Evolutionary conservation across 2,113 vertebrate species (phyloP).

Genomic region (Bos javanicus): DNA sequence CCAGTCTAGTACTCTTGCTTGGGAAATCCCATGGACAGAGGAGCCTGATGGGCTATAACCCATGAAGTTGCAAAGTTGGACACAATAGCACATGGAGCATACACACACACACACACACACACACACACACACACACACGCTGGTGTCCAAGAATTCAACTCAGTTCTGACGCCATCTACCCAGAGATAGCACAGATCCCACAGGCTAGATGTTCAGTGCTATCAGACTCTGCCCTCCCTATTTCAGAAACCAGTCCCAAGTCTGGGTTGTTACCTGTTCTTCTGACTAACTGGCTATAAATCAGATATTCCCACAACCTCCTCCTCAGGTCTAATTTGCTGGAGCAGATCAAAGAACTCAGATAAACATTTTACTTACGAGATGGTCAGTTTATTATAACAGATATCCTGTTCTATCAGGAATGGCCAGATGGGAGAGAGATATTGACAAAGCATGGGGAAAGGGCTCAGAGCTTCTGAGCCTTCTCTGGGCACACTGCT

Average conservation of each 20-base stretch:
- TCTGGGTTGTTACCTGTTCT: not conserved
- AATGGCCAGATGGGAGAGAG: not conserved
- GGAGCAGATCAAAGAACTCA: not conserved
- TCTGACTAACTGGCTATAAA: not conserved
- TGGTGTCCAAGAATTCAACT: not conserved
- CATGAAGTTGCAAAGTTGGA: not conserved
- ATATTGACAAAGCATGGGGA: not conserved
- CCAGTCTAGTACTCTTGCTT: not conserved
- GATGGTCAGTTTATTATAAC: not conserved
- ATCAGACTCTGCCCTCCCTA: not conserved
- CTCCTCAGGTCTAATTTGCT: not conserved
- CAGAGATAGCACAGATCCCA: not conserved
- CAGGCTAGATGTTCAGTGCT: not conserved
- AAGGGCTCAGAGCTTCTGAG: not conserved
- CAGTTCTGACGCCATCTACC: not conserved
- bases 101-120: not conserved
- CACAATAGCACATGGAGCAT: not conserved
- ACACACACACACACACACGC: not conserved
- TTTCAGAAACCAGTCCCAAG: not conserved
- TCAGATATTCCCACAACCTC: not conserved
- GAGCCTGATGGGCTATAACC: not conserved
- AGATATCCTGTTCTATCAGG: not conserved
- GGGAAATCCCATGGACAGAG: not conserved
- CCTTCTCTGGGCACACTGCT: not conserved
- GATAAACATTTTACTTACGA: not conserved